Evolutionary conservation across 2,113 vertebrate species (phyloP), one percentile per base, ranked within the genome.

Genomic region (Ceyx cyanopectus): DNA sequence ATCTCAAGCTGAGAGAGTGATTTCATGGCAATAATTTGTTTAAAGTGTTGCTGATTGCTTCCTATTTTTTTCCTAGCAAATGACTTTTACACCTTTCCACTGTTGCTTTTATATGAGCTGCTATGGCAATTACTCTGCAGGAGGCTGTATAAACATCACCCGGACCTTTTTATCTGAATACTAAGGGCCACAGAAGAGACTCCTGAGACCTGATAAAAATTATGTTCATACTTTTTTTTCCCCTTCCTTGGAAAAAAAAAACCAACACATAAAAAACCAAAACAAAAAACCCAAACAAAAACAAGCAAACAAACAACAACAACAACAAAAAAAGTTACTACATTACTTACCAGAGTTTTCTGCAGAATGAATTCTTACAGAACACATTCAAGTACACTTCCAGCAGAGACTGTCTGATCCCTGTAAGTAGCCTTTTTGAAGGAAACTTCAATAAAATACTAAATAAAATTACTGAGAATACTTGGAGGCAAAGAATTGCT

Each of bases 41-140:
- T 97, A 92, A 97, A 97, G 97, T 97, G 97, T 95, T 95, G 96
- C 96, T 96, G 97, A 98, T 98, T 96, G 95, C 98, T 98, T 98
- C 98, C 97, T 97, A 96, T 94, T 97, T 97, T 96, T 96, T 97
- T 95, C 80, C 87, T 57, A 83, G 91, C 81, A 98, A 98, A 98
- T 98, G 97, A 97, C 97, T 98, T 98, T 97, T 97, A 94, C 98
- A 98, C 97, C 97, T 98, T 97, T 95, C 89, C 72, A 57, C 87
- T 93, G 79, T 87, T 94, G 77, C 87, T 93, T 96, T 96, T 96
- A 92, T 94, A 93, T 54, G 82, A 73, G 48, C 95, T 94, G 95
- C 85, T 90, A 56, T 46, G 82, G 95, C 94, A 90, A 88, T 97
- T 92, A 94, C 94, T 65, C 92, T 41, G 54, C n/a, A 5, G 96